Conservation (phyloP, 2,113 vertebrate genomes). For the Labrus mixtus region DNA sequence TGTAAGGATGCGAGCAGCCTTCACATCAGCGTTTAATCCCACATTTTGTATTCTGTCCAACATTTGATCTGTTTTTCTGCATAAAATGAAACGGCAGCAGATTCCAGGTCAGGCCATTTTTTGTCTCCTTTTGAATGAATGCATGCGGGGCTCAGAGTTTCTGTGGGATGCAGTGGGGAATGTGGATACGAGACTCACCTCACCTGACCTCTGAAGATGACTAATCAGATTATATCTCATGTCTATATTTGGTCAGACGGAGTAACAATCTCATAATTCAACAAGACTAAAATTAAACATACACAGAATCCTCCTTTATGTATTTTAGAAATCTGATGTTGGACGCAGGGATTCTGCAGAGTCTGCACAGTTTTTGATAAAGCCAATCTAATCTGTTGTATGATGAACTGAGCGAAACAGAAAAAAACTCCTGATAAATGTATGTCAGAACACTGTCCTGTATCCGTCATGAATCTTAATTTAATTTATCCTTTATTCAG, state of each 20-base stretch:
- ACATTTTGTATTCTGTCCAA: conserved; percentile 9
- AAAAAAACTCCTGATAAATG: too few relatives aligned
- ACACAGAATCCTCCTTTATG: neutral
- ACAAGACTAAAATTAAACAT: neutral
- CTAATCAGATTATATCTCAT: neutral
- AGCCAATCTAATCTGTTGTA: too few relatives aligned
- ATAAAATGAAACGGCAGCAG: neutral
- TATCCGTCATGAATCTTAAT: too few relatives aligned
- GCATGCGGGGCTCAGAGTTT: neutral
- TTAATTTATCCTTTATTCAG: too few relatives aligned
- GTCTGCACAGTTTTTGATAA: too few relatives aligned
- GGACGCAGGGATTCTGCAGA: neutral
- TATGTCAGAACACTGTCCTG: too few relatives aligned
- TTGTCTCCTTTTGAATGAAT: neutral
- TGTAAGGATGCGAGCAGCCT: conserved; percentile 1
- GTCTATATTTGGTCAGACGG: too few relatives aligned
- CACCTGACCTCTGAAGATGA: neutral
- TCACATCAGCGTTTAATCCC: neutral
- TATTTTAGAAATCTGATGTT: neutral
- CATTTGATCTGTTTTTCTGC: neutral
- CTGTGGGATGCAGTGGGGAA: neutral
- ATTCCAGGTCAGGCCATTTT: neutral
- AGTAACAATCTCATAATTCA: too few relatives aligned
- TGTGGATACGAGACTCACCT: neutral
- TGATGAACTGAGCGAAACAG: too few relatives aligned